Evolutionary conservation across 1,140 invertebrate genomes (phyloP).

Genomic region (Adelges cooleyi): DNA sequence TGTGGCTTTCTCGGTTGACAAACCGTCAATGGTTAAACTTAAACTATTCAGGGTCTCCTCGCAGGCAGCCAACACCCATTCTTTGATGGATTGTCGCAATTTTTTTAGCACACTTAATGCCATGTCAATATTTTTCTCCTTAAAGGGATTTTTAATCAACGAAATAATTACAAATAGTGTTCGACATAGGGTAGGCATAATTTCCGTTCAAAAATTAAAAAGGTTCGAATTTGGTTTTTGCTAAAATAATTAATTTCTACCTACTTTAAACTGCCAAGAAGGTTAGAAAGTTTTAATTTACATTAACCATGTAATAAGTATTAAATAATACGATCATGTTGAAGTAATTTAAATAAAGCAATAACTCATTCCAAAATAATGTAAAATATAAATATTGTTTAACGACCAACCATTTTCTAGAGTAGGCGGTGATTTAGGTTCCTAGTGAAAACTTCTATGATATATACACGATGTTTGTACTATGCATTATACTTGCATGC

Average conservation of each 20-base stretch:
- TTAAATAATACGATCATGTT: too few relatives aligned
- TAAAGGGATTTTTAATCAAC: background rate
- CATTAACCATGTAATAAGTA: background rate
- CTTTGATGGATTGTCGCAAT: background rate
- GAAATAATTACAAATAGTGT: background rate
- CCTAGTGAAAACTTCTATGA: too few relatives aligned
- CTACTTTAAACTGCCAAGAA: background rate
- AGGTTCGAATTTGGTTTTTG: background rate
- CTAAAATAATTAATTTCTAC: background rate
- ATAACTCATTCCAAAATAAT: too few relatives aligned
- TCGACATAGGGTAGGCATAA: background rate
- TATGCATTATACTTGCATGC: too few relatives aligned
- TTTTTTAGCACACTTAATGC: background rate
- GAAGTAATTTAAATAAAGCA: too few relatives aligned
- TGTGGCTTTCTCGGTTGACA: background rate
- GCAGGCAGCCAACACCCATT: background rate
- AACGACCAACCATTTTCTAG: too few relatives aligned
- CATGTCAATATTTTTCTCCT: background rate
- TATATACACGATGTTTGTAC: too few relatives aligned
- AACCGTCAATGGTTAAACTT: background rate
- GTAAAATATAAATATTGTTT: too few relatives aligned
- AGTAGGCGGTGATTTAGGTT: too few relatives aligned
- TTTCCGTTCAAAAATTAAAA: background rate
- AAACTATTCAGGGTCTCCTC: background rate
- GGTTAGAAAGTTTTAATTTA: background rate